Evolutionary conservation across 2,888 invertebrate genomes (phyloP), one percentile per base, ranked within the genome.

Genomic region (Herminia tarsipennalis): DNA sequence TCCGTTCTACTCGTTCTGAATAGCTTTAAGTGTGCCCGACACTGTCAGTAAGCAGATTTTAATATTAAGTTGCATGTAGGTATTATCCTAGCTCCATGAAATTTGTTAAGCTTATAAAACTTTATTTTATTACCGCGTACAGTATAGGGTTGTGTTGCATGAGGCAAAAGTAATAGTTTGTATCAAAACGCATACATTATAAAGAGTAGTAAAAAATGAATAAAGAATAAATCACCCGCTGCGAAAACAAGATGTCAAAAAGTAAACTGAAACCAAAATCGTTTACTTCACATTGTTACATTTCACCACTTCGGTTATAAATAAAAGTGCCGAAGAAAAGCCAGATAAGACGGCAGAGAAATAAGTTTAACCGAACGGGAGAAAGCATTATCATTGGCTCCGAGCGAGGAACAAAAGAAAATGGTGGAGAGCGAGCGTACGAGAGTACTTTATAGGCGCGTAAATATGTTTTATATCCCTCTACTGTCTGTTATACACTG

Each of bases 381-480:
- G 86, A 89, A 85, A 84, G 88, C 89, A 89, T 89, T 89, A 91
- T 91, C 88, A 89, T 90, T 88, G 90, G 91, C 88, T 86, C 77
- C 81, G 82, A 88, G 89, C 81, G 71, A 78, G 84, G 90, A 91
- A 91, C 91, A 91, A 91, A 86, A 91, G 90, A 90, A 89, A 91
- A 89, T 86, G 85, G 86, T 88, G 79, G 87, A 89, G 88, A 86
- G 87, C 82, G 83, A 88, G 83, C 87, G 89, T 87, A 90, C 89
- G 86, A 90, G 89, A 90, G 91, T 90, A 89, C 90, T 91, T 91
- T 91, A 91, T 91, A 91, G 91, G 90, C 90, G 91, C 91, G 91
- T 91, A 91, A 91, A 91, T 91, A 91, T 91, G 91, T 91, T 91
- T 91, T 90, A 91, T 90, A 90, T 89, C 89, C 87, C 87, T 91